Evolutionary conservation across 2,888 invertebrate genomes (phyloP).

Genomic region (Panzeria rudis): DNA sequence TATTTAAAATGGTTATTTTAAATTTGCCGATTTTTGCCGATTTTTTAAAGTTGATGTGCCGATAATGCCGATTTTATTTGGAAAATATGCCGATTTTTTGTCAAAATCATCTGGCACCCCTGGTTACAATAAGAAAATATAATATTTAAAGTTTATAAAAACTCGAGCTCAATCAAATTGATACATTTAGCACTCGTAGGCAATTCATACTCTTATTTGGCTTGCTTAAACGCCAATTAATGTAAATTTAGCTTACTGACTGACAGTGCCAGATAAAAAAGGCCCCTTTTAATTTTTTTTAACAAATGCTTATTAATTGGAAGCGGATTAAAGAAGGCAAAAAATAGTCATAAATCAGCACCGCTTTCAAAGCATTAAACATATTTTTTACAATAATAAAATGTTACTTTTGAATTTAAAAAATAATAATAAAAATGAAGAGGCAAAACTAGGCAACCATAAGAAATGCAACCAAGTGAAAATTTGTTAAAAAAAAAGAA

Average conservation of each 20-base stretch:
- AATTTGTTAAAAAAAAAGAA: constrained; percentile 46
- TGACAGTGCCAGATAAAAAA: constrained; percentile 4
- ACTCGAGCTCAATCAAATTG: too few species aligned
- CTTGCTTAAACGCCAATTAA: constrained; percentile 14
- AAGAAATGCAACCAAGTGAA: constrained; percentile 69
- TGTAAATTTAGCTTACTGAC: not conserved
- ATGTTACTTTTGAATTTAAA: constrained; percentile 54
- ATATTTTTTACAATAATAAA: constrained; percentile 49
- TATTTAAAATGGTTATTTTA: too few species aligned
- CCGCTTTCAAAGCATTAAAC: constrained; percentile 50
- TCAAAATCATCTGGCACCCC: too few species aligned
- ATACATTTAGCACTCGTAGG: constrained; percentile 12
- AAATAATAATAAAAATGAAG: constrained; percentile 34
- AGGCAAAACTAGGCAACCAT: constrained; percentile 65
- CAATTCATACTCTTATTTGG: constrained; percentile 5
- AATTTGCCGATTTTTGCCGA: too few species aligned
- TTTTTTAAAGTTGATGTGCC: too few species aligned
- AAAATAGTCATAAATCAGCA: constrained; percentile 64
- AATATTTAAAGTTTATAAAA: too few species aligned
- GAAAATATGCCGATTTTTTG: too few species aligned
- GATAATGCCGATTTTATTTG: too few species aligned
- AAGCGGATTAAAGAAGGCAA: constrained; percentile 58
- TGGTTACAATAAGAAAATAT: too few species aligned
- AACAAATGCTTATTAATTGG: constrained; percentile 62
- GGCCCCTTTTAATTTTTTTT: constrained; percentile 15